Conservation (phyloP, 2,113 vertebrate genomes). For the Prochilodus magdalenae region DNA sequence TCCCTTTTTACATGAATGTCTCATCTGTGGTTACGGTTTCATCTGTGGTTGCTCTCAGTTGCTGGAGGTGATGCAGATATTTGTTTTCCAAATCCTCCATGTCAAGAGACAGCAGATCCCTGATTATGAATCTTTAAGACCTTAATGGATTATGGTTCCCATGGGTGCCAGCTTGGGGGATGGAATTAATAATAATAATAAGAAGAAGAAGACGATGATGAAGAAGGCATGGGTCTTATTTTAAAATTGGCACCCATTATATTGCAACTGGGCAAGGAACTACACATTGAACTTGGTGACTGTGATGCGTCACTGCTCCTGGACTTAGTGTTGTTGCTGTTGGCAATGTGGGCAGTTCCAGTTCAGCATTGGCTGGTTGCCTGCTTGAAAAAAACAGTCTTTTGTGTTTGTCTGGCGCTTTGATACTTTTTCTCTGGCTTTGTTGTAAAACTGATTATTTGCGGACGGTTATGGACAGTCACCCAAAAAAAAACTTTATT, state of each 20-base stretch:
- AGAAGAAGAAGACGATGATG: too few species aligned
- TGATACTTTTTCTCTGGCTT: too few species aligned
- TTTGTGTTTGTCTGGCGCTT: too few species aligned
- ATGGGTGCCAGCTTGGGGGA: background rate
- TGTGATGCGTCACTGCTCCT: background rate
- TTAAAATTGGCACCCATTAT: background rate
- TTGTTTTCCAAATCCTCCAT: too few species aligned
- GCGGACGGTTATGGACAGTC: too few species aligned
- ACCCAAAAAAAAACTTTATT: too few species aligned
- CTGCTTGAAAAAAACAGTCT: too few species aligned
- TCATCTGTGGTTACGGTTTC: background rate
- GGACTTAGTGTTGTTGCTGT: background rate
- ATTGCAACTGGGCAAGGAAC: background rate
- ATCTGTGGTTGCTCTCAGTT: background rate
- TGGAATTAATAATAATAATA: too few species aligned
- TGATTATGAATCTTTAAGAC: too few species aligned
- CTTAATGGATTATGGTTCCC: background rate
- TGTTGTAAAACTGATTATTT: too few species aligned
- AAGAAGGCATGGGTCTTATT: too few species aligned
- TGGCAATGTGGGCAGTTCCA: background rate
- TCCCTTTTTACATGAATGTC: background rate
- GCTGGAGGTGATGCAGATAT: background rate
- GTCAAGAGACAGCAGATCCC: too few species aligned
- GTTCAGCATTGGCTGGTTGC: background rate
- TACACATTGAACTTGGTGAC: background rate